Evolutionary conservation across 2,888 invertebrate species (phyloP), one percentile per base, ranked within the genome.

Genomic region (Fragum fragum): DNA sequence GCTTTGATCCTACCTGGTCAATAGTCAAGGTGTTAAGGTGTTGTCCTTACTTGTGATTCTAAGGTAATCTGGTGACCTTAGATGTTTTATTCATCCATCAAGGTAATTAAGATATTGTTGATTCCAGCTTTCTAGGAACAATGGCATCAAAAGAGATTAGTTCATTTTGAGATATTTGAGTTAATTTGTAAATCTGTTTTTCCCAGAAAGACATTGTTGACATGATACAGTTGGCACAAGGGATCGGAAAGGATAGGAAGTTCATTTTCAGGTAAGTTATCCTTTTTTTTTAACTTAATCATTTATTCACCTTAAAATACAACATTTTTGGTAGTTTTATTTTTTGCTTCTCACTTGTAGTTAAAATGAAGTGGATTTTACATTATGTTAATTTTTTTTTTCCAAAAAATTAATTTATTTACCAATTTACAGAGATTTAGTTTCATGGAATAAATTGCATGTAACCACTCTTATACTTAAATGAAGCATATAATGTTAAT

Each of bases 61-160:
- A 63, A 32, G 63, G 63, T 63, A 63, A 28, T 63, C 18, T 29
- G 63, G 32, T 28, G 28, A 63, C 36, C 36, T 28, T 28, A 63
- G 28, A 63, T 63, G 63, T 63, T 63, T 57, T 32, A n/a, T 63
- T 32, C 16, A 29, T 32, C 63, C 14, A 63, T 63, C 63, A 63
- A 32, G 23, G 23, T 32, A 63, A 63, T 63, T 63, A 63, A 36
- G 63, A 63, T 63, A 32, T 63, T 36, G 14, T 16, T 26, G 63
- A 63, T 63, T 36, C 32, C 32, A 7, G 36, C 28, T 36, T 63
- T 63, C n/a, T 7, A 32, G 5, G 32, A 9, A 63, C 63, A 63
- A 63, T 63, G 9, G n/a, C 16, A n/a, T 63, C 36, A 29, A 63
- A 63, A 63, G 63, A 63, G 63, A 63, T 63, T 36, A 63, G 63